Base-by-base conservation (phyloP, 1,140 invertebrate genomes). In the Heliconius melpomene region DNA sequence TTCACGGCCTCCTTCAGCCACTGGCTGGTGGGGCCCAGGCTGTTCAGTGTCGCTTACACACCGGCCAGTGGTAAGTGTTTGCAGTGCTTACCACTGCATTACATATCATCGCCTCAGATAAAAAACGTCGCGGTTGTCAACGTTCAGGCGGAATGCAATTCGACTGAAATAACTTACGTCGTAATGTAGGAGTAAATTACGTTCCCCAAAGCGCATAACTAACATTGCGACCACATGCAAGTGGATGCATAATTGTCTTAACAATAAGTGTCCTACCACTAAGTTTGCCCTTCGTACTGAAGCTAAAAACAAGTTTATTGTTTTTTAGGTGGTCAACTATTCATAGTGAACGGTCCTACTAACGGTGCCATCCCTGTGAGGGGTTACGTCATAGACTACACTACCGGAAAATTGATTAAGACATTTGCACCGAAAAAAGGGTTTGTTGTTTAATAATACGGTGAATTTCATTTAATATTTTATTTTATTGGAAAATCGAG, bases 1-100 rank as follows among this genome's bases (percentile, higher is more conserved):
- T 97, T 96, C 86, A 90, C 95, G 60, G 95, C 95, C 82, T 91
- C 95, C 89, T 96, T 96, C 88, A 94, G 95, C 85, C 95, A 94
- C 89, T 95, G 95, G 72, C 91, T 94, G 18, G 95, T 98, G 40
- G 97, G 97, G 2, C 91, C 95, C 75, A 94, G 95, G 79, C 85
- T 98, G 20, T 98, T 96, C 86, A 96, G 96, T 82, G 95, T 97
- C 74, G 96, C 96, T 13, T 97, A 97, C 88, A 94, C 95, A 3
- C 88, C 88, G 1, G 82, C 84, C 32, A 84, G 90, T 20, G 92
- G 90, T 94, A 7, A 80, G 82, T 52, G 50, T 13, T 46, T 46
- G 40, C 13, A 16, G 40, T 32, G 32, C 0, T 32, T 32, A 32
- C 6, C 32, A 32, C 32, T 32, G 32, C 7, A 36, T 36, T 36